Base-by-base conservation (phyloP, 2,113 vertebrate genomes). In the Romanogobio albipinnatus region DNA sequence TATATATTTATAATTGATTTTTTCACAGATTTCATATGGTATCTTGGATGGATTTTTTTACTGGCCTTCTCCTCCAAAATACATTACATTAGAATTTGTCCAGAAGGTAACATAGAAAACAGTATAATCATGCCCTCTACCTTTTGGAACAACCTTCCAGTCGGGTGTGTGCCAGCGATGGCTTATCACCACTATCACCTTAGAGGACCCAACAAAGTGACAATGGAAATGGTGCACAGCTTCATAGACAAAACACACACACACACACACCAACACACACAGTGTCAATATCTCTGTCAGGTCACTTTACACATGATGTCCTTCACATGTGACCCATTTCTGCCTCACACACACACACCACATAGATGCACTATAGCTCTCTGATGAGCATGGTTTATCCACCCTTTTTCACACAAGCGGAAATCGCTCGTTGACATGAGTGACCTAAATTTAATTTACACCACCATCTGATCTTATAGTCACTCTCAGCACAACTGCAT, bases 241-340 rank as follows among this genome's bases (percentile, higher is more conserved):
- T 71, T 71, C 36, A 51, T 7, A 53, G 29, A 75, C 70, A 82
- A 64, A 51, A 79, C 61, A 53, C 49, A 76, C n/a, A 77, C 45
- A 78, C 36, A 83, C n/a, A n/a, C n/a, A n/a, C n/a, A n/a, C n/a
- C n/a, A n/a, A n/a, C 59, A 73, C 45, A 47, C 36, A 84, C 14
- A 1, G 22, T 45, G 33, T 76, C 47, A 64, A 43, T n/a, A 43
- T 66, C 19, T 45, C 29, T 9, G 5, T 2, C 24, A 66, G 19
- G 26, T 9, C 22, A 75, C 14, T 68, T 15, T 76, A 36, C 74
- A 76, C 26, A 53, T 24, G 13, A 17, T 82, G 39, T 43, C 49
- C 9, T 64, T 39, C 81, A 71, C 2, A 45, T 73, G 22, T 24
- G 9, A 33, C 51, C 14, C n/a, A 8, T 9, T 53, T 53, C 62